Conservation (phyloP, 2,113 vertebrate genomes). For the Onychorhynchus coronatus region DNA sequence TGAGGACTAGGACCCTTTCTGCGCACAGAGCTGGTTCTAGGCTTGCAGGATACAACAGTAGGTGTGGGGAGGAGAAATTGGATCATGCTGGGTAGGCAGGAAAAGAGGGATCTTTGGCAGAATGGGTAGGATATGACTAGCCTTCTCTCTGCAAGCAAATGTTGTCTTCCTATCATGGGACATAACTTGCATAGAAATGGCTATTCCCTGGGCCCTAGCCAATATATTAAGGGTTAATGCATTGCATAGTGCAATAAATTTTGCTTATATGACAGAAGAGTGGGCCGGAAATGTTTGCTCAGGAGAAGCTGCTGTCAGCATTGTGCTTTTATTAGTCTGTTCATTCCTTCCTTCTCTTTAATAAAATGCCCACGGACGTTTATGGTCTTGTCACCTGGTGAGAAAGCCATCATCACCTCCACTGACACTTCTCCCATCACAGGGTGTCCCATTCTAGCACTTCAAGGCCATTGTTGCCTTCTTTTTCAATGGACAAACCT, state of each 20-base stretch:
- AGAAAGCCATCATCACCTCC: neutral
- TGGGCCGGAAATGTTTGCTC: neutral
- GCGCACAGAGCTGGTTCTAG: neutral
- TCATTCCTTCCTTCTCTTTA: neutral
- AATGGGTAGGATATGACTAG: neutral
- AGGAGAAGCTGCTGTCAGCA: constrained; percentile 38
- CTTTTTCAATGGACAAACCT: neutral
- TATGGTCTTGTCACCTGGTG: neutral
- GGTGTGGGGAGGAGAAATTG: neutral
- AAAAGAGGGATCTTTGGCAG: neutral
- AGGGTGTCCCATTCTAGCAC: neutral
- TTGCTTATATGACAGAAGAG: neutral
- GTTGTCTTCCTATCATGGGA: neutral
- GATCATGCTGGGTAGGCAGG: neutral
- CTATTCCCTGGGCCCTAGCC: neutral
- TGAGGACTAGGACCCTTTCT: neutral
- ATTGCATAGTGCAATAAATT: constrained; percentile 5
- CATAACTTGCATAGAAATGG: neutral
- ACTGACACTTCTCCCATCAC: neutral
- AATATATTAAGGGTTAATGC: constrained; percentile 18
- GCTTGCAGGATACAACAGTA: neutral
- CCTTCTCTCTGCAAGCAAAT: neutral
- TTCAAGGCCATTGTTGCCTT: neutral
- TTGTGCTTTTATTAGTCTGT: neutral
- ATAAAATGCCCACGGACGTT: constrained; percentile 51